Conservation (phyloP, 2,888 invertebrate species). For the Aphodius granarius region DNA sequence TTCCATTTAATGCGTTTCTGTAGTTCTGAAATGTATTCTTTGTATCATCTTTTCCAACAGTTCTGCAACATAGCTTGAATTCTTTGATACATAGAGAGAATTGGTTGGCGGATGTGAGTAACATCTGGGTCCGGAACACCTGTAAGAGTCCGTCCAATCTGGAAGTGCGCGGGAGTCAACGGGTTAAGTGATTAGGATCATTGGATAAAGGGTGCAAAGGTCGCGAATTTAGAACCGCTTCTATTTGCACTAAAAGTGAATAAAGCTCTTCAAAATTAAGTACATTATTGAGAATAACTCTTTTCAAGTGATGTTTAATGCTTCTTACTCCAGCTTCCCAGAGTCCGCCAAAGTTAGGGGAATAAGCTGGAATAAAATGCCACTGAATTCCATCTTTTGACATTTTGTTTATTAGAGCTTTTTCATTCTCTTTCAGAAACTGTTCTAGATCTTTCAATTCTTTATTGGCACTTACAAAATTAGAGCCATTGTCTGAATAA, state of each 20-base stretch:
- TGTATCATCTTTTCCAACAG: background rate
- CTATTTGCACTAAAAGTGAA: slow-evolving; percentile 1
- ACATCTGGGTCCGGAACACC: background rate
- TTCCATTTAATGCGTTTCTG: background rate
- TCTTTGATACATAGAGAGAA: background rate
- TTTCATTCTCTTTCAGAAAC: background rate
- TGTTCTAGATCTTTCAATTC: background rate
- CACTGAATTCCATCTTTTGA: background rate
- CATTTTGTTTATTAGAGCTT: background rate
- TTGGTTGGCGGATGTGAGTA: background rate
- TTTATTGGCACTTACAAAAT: background rate
- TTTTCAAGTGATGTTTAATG: background rate
- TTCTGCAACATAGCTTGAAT: background rate
- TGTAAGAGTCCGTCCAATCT: background rate
- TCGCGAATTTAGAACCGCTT: background rate
- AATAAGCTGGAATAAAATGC: background rate
- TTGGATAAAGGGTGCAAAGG: background rate
- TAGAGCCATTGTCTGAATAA: background rate
- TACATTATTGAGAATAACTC: background rate
- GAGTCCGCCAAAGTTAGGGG: background rate
- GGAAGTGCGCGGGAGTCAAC: background rate
- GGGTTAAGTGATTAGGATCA: background rate
- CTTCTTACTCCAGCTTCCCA: slow-evolving; percentile 5
- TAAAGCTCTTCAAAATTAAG: slow-evolving; percentile 3
- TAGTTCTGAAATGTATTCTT: background rate